A percentile compares a stretch with the other conserved stretches of the same genome.
These are phyloP conservation scores for Xanthostigma xanthostigma DNA, from an alignment of 2,888 invertebrate genomes.

Conservation along the genomic window DNA sequence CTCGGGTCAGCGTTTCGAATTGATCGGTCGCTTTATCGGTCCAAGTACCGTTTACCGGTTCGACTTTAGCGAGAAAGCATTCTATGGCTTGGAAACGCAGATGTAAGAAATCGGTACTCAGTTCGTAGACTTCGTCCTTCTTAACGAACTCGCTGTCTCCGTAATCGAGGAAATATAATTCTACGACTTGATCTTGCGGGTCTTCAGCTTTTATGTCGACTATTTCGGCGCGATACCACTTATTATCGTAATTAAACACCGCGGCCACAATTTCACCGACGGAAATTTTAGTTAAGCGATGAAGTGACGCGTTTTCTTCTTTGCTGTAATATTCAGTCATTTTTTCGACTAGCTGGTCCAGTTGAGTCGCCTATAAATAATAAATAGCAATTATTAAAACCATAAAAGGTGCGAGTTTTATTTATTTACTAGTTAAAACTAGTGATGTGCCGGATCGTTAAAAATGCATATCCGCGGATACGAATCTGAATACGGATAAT, in stretches of 20 bases:
- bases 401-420: too few relatives aligned
- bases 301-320: slow-evolving; percentile 44
- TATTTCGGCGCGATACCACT: slow-evolving; percentile 59
- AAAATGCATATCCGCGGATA: too few relatives aligned
- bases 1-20: slow-evolving; percentile 56
- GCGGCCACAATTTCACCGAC: slow-evolving; percentile 76
- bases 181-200: slow-evolving; percentile 42
- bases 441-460: too few relatives aligned
- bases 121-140: slow-evolving; percentile 49
- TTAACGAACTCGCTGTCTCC: slow-evolving; percentile 64
- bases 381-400: background rate
- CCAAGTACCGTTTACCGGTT: slow-evolving; percentile 38
- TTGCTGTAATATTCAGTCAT: slow-evolving; percentile 72
- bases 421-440: too few relatives aligned
- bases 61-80: slow-evolving; percentile 55
- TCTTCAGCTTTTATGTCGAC: slow-evolving; percentile 45
- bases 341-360: slow-evolving; percentile 62
- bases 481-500: too few relatives aligned
- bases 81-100: slow-evolving; percentile 76
- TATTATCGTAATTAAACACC: slow-evolving; percentile 62
- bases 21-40: slow-evolving; percentile 43
- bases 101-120: slow-evolving; percentile 58
- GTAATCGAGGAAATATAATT: slow-evolving; percentile 75
- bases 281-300: slow-evolving; percentile 35
- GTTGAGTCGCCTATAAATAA: slow-evolving; percentile 43